Conservation (phyloP, 2,888 invertebrate genomes). For the Eremobia ochroleuca region DNA sequence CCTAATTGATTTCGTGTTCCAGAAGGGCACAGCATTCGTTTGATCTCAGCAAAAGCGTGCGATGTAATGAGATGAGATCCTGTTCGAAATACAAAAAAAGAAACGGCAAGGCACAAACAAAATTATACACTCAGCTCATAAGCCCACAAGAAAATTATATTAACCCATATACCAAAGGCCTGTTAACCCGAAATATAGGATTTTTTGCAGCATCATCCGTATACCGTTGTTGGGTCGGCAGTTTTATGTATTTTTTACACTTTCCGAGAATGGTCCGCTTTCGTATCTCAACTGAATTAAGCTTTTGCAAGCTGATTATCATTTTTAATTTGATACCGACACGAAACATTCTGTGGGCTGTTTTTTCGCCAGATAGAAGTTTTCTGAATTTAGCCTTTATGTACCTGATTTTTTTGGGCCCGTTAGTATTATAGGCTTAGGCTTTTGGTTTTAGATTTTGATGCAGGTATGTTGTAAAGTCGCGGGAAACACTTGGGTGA, state of each 20-base stretch:
- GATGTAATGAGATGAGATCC: constrained; percentile 54
- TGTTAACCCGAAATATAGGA: constrained; percentile 63
- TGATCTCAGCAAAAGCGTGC: constrained; percentile 36
- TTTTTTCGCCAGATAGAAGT: constrained; percentile 53
- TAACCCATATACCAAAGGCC: constrained; percentile 61
- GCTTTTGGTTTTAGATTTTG: constrained; percentile 4
- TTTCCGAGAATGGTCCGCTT: constrained; percentile 76
- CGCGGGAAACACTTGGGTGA: neutral
- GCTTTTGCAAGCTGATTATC: constrained; percentile 80
- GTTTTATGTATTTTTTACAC: constrained; percentile 77
- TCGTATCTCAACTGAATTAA: constrained; percentile 77
- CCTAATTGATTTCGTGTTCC: neutral
- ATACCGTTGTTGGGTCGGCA: constrained; percentile 75
- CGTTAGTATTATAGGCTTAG: constrained; percentile 11
- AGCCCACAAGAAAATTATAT: constrained; percentile 63
- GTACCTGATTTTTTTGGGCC: constrained; percentile 49
- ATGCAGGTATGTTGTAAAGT: neutral
- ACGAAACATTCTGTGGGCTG: constrained; percentile 70
- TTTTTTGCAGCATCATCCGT: constrained; percentile 76
- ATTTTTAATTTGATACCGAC: constrained; percentile 81
- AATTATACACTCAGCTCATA: constrained; percentile 59
- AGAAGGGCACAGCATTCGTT: constrained; percentile 17
- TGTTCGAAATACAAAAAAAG: constrained; percentile 33
- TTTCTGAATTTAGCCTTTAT: constrained; percentile 47
- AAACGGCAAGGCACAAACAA: constrained; percentile 49